Evolutionary conservation across 2,113 vertebrate species (phyloP).

Genomic region (Ailurus styani): DNA sequence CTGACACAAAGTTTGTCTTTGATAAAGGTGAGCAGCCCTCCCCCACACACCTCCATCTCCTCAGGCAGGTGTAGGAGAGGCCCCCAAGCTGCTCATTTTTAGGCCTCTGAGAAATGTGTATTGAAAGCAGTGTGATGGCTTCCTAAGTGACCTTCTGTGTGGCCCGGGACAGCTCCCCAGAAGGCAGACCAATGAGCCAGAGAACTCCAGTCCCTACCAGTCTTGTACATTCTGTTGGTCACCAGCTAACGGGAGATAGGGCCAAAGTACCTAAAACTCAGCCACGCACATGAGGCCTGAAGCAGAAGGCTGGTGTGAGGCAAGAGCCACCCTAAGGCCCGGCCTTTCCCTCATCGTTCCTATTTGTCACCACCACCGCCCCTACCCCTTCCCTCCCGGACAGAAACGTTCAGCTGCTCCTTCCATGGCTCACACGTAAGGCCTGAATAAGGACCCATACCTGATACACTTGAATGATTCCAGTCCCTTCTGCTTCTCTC

Average conservation of each 20-base stretch:
- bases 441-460: neutral
- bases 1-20: neutral
- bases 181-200: neutral
- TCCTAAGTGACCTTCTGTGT: neutral
- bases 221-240: neutral
- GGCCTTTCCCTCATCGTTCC: neutral
- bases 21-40: neutral
- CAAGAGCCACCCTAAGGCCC: neutral
- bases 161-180: neutral
- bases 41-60: neutral
- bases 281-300: neutral
- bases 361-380: neutral
- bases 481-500: neutral
- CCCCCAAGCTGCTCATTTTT: neutral
- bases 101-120: neutral
- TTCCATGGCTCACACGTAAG: neutral
- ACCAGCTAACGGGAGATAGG: neutral
- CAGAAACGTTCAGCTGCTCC: neutral
- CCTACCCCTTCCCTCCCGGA: rapidly evolving
- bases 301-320: neutral
- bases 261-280: neutral
- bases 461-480: neutral
- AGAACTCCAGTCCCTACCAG: neutral
- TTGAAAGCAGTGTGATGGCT: neutral
- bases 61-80: neutral